A percentile compares a stretch with the other conserved stretches of the same genome.
These are phyloP conservation scores for Thereva unica DNA, from an alignment of 2,888 invertebrate genomes.

Conservation along the genomic window DNA sequence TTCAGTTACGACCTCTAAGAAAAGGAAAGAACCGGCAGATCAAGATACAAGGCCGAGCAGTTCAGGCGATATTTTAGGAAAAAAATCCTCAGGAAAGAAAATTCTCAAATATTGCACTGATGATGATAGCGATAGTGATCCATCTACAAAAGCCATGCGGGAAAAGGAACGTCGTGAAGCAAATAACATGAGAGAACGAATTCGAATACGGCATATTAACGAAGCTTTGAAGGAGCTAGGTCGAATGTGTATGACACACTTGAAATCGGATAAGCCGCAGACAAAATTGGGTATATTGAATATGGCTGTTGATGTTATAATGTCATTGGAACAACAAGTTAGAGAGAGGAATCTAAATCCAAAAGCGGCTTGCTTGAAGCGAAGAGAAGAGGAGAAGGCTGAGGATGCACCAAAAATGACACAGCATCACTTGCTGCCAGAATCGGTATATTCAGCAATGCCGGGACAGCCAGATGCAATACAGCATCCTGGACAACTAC, in stretches of 20 bases:
- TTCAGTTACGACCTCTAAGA: constrained; percentile 35
- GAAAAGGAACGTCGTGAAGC: constrained; percentile 95
- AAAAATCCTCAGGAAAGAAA: constrained; percentile 66
- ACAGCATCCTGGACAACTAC: constrained; percentile 56
- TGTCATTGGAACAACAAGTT: constrained; percentile 97
- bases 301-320: constrained; percentile 98
- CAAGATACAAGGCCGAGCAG: constrained; percentile 59
- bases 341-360: constrained; percentile 97
- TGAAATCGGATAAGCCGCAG: constrained; percentile 96
- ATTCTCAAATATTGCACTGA: constrained; percentile 70
- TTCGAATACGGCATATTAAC: constrained; percentile 98
- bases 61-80: constrained; percentile 53
- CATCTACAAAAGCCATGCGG: constrained; percentile 88
- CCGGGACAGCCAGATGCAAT: constrained; percentile 65
- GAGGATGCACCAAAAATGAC: constrained; percentile 82
- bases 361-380: constrained; percentile 96
- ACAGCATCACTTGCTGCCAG: constrained; percentile 68
- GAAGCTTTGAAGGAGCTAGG: constrained; percentile 98
- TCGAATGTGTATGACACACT: constrained; percentile 96
- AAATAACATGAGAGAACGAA: constrained; percentile 97
- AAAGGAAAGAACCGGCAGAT: constrained; percentile 83
- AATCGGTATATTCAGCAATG: constrained; percentile 69
- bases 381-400: constrained; percentile 94
- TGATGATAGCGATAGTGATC: constrained; percentile 78
- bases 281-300: constrained; percentile 97